Evolutionary conservation across 1,140 invertebrate genomes (phyloP).

Genomic region (Chironomus striatipennis): DNA sequence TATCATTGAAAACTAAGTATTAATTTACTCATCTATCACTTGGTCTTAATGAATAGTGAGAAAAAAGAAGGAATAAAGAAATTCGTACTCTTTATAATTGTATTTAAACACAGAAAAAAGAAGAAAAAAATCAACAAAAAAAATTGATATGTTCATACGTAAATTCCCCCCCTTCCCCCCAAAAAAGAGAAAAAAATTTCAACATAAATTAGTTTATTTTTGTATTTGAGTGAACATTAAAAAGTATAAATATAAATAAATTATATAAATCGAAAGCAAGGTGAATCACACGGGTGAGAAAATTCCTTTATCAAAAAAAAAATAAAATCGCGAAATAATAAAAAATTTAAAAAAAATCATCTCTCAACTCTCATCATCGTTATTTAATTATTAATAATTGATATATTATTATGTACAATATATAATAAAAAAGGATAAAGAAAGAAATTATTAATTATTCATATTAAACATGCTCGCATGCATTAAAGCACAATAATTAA

Average conservation of each 20-base stretch:
- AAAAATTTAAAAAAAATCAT: background rate
- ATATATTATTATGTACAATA: background rate
- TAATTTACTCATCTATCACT: no score
- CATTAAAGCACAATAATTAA: constrained; percentile 5
- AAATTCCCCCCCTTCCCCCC: no score
- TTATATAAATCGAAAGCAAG: constrained; percentile 16
- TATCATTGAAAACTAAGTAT: no score
- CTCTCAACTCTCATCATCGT: background rate
- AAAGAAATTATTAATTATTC: background rate
- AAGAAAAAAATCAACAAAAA: no score
- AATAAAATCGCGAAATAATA: background rate
- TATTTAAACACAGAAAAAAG: no score
- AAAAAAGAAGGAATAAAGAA: no score
- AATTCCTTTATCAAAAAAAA: constrained; percentile 15
- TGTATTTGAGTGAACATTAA: constrained; percentile 15
- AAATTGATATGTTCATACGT: no score
- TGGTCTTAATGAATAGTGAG: no score
- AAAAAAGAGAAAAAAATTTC: no score
- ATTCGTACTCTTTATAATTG: no score
- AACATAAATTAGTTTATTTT: constrained; percentile 13
- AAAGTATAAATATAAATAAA: constrained; percentile 17
- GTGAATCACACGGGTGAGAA: constrained; percentile 21
- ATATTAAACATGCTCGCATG: no score
- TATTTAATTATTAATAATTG: background rate
- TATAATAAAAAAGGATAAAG: background rate